Evolutionary conservation across 2,888 invertebrate species (phyloP), one percentile per base, ranked within the genome.

Genomic region (Drosophila kokeensis): DNA sequence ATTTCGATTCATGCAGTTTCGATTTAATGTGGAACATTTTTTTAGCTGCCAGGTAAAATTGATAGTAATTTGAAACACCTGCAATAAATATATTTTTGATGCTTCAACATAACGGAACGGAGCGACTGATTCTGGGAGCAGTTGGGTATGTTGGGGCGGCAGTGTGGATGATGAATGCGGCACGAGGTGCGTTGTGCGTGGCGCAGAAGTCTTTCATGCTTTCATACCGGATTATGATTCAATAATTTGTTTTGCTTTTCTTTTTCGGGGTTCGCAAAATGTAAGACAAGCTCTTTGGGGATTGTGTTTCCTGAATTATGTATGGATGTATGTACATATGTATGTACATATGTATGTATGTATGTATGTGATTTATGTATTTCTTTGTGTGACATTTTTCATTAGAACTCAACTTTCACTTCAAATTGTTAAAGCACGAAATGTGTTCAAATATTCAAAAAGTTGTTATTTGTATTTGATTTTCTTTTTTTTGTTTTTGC

Each of bases 201-300:
- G 30, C 18, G 6, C 15, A 13, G 36, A 36, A 36, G 34, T 61
- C 49, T 55, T 57, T 63, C 45, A 45, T 54, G 63, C 69, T 57
- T 32, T 53, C 38, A 50, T 32, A 57, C 69, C 69, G 53, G 58
- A 76, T 70, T 55, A 71, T 69, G 48, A 59, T 62, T 62, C 69
- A 76, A 73, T 73, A 69, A 79, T 69, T 58, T 73, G 53, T 73
- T 58, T 57, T 32, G 21, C 40, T 52, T 48, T 45, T 21, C 3
- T 34, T 21, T 49, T 40, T 24, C 18, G 53, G 34, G 34, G 34
- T 21, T 29, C 8, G 8, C 21, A 40, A 40, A 24, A 49, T 48
- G 62, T 53, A 62, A 62, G 21, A 53, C 60, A 73, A 73, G 49
- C 67, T 69, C 45, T 61, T 59, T 58, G 38, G 45, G 30, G 27